Evolutionary conservation across 2,797 vertebrate genomes (phyloP), one percentile per base, ranked within the genome.

Genomic region (Pipistrellus kuhlii): DNA sequence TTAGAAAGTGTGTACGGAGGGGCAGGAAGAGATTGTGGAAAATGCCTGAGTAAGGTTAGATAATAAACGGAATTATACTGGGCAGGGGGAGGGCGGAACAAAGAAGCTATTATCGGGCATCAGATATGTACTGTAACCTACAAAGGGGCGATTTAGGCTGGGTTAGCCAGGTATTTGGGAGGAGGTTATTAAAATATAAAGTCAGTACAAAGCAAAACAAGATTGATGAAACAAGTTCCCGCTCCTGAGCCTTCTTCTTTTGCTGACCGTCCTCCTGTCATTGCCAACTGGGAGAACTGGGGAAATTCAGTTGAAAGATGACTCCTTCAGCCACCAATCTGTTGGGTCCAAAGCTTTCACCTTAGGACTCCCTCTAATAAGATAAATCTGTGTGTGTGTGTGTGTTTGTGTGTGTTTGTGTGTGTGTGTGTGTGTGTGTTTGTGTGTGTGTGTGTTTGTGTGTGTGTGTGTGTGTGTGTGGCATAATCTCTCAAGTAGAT

Each of bases 91-190:
- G 57, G 35, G 91, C 2, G 30, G 82, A 95, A 84, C 85, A 97
- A 11, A 93, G 86, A 95, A 94, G 75, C 90, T 97, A 71, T 93
- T 96, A 96, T 92, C 84, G 86, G 95, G 35, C 75, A 95, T 96
- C 95, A 82, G 91, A 44, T 89, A 94, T 11, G 23, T 57, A 83
- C 46, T 57, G 11, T 77, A 12, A 57, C 57, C 12, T 73, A 94
- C 62, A 77, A 91, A 94, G 72, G 30, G 46, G 41, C 20, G 38
- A 78, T 88, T 95, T 44, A 88, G 80, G 13, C 8, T 94, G 88
- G 13, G 77, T 69, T 92, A 69, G 53, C 25, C 44, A 91, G 48
- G 80, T 84, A 83, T 91, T 89, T 80, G 66, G 78, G 32, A 77
- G 41, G 88, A 96, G 27, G 84, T 75, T 78, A 87, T 86, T 96